Evolutionary conservation across 2,888 invertebrate genomes (phyloP), one percentile per base, ranked within the genome.

Genomic region (Tipula lateralis): DNA sequence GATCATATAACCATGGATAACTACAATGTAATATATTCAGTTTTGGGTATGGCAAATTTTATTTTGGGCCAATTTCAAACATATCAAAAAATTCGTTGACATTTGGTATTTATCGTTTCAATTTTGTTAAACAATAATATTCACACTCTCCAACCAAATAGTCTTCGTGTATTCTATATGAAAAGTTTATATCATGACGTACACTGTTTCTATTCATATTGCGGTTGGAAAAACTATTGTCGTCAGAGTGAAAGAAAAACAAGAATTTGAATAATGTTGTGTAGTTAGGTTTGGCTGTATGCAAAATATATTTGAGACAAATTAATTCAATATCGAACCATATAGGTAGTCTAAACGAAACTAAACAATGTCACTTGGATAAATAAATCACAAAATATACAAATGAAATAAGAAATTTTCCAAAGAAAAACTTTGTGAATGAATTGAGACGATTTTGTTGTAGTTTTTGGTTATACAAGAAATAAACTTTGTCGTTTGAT

Each of bases 361-460:
- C 44, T 44, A n/a, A 24, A 66, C 9, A 66, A 19, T 66, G 19
- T 66, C 66, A 66, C 66, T 66, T 9, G 24, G 9, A 66, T 66
- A 66, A 66, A 66, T 66, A 66, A 66, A 66, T 66, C 19, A 66
- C 66, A 24, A 66, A 6, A 66, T 7, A 66, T 66, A 66, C 7
- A 66, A 66, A 66, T 7, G 24, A 66, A 66, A 66, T n/a, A 66
- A 6, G 7, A 66, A 66, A 9, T 66, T 66, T 66, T 24, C 7
- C 66, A 66, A 66, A 66, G 66, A 24, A 66, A 66, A 66, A 66
- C 24, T 66, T 66, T 66, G 24, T 66, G 66, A 66, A 66, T 66
- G 66, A 66, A 66, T 66, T 66, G 19, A 9, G 66, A 12, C n/a
- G n/a, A 16, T 50, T 50, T 50, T 16, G 44, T 50, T 50, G n/a